Conservation (phyloP, 1,140 invertebrate genomes). For the Ceratosolen fusciceps region DNA sequence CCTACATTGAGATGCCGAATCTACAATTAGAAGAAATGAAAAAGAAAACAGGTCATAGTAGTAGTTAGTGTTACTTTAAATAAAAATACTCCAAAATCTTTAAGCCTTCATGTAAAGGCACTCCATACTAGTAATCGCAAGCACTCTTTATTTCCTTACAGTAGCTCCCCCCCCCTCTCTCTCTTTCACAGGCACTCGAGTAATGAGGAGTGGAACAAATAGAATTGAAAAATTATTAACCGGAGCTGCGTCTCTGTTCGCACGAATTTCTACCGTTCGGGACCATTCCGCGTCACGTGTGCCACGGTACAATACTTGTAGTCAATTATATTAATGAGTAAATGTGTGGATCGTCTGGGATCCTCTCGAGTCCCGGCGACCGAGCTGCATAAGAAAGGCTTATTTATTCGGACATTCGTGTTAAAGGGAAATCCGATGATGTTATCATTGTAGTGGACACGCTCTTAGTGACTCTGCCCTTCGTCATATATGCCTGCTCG, state of each 20-base stretch:
- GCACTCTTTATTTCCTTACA: constrained; percentile 45
- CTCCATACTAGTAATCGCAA: constrained; percentile 34
- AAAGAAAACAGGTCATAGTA: no score
- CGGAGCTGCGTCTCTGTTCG: constrained; percentile 51
- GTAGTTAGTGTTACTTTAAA: no score
- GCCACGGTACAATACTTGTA: constrained; percentile 66
- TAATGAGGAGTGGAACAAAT: constrained; percentile 23
- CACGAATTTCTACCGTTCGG: constrained; percentile 62
- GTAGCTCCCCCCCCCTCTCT: no score
- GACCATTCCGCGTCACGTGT: constrained; percentile 64
- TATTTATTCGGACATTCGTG: no score
- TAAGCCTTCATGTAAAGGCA: constrained; percentile 33
- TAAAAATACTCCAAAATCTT: constrained; percentile 37
- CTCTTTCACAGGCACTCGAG: background rate
- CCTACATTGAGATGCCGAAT: no score
- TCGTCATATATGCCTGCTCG: constrained; percentile 28
- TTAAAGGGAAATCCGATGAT: no score
- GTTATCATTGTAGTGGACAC: background rate
- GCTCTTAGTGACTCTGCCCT: constrained; percentile 2
- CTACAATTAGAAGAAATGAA: no score
- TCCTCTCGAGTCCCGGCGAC: constrained; percentile 1
- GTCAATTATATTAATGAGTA: constrained; percentile 63
- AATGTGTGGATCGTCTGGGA: constrained; percentile 21
- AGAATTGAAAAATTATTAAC: constrained; percentile 15
- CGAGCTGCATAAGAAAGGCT: background rate